Conservation (phyloP, 2,113 vertebrate genomes). For the Drymodes brunneopygia region DNA sequence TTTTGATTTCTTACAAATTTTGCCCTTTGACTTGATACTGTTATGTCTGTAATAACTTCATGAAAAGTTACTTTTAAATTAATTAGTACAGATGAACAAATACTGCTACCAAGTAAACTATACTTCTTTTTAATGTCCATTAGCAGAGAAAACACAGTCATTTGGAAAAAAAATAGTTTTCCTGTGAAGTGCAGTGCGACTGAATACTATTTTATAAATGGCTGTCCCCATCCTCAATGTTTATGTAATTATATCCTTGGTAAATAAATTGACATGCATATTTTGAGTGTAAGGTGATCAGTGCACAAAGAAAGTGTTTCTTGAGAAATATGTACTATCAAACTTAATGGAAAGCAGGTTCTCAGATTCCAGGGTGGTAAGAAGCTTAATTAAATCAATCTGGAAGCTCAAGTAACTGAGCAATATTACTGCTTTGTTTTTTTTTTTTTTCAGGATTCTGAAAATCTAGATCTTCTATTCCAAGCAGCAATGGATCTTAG, state of each 20-base stretch:
- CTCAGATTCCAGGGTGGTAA: not conserved
- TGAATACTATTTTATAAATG: not conserved
- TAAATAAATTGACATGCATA: not conserved
- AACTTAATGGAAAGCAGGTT: not conserved
- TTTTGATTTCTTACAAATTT: not conserved
- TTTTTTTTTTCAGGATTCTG: conserved; percentile 65
- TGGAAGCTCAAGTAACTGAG: not conserved
- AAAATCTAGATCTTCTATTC: conserved; percentile 72
- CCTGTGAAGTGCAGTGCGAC: not conserved
- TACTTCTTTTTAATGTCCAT: not conserved
- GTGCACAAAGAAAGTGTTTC: not conserved
- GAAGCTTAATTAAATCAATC: not conserved
- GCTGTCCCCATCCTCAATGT: not conserved
- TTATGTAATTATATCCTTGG: not conserved
- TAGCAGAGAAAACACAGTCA: not conserved
- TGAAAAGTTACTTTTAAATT: not conserved
- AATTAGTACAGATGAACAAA: not conserved
- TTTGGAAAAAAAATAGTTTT: not conserved
- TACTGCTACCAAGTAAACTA: not conserved
- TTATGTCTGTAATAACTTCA: not conserved
- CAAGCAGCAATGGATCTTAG: conserved; percentile 86
- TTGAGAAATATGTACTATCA: not conserved
- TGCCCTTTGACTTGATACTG: not conserved
- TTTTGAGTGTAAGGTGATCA: not conserved
- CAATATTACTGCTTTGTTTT: not conserved